Evolutionary conservation across 2,113 vertebrate species (phyloP), one percentile per base, ranked within the genome.

Genomic region (Urocynchramus pylzowi): DNA sequence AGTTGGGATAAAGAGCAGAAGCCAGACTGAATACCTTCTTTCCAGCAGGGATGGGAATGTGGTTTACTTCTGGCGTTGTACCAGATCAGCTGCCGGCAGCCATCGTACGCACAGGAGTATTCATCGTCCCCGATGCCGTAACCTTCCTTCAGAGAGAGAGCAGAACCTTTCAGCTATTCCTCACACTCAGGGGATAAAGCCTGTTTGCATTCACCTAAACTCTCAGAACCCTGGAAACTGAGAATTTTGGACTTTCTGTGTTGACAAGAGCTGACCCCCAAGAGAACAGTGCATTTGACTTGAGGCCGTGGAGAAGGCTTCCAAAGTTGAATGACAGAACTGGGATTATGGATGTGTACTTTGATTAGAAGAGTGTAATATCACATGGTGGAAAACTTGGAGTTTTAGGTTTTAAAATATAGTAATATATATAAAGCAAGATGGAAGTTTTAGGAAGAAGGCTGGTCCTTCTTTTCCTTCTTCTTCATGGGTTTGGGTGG

Each of bases 71-170:
- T 99, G 97, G 99, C 99, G 45, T 99, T 99, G 78, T 99, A 99
- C 99, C 99, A 99, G 92, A 99, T 99, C 95, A 99, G 99, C 99
- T 99, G 99, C 98, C 99, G 99, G 99, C 99, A 99, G 98, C 99
- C 99, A 89, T 99, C 99, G 4, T 99, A 99, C 0, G 99, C 99
- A 89, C 99, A 99, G 19, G 99, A 99, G 90, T 99, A 99, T 78
- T 99, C 99, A 28, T 99, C 99, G 9, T 99, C 99, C 88, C 99
- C 99, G 5, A 99, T 99, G 93, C 99, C 99, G 8, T 99, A 99
- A 64, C 99, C 99, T 98, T 99, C 99, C 99, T 99, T 97, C 7
- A 86, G 93, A 54, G 47, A 89, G 60, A 79, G 20, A 81, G 69
- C 6, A 45, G 7, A 78, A 47, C 26, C 42, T 49, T 26, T 27